Evolutionary conservation across 2,888 invertebrate species (phyloP).

Genomic region (Ypsolopha scabrella): DNA sequence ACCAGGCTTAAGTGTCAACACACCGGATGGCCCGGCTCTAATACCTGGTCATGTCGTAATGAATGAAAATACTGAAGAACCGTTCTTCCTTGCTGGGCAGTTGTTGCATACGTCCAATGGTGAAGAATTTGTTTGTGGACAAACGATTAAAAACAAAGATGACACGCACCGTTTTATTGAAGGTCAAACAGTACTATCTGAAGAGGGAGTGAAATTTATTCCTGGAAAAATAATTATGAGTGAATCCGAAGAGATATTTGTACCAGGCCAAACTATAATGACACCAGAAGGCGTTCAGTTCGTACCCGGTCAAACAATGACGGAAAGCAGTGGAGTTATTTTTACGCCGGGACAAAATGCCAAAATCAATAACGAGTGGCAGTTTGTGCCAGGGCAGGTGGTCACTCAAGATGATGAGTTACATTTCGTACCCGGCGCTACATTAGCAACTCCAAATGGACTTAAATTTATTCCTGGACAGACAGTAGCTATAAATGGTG

Average conservation of each 20-base stretch:
- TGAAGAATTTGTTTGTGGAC: slow-evolving; percentile 74
- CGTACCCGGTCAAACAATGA: slow-evolving; percentile 73
- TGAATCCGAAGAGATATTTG: slow-evolving; percentile 61
- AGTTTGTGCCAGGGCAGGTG: slow-evolving; percentile 75
- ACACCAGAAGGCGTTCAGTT: slow-evolving; percentile 73
- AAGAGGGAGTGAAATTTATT: slow-evolving; percentile 73
- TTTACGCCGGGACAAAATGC: slow-evolving; percentile 76
- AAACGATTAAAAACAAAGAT: slow-evolving; percentile 70
- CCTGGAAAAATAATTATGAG: slow-evolving; percentile 69
- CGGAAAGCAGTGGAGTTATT: slow-evolving; percentile 52
- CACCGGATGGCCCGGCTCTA: slow-evolving; percentile 75
- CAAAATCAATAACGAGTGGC: slow-evolving; percentile 65
- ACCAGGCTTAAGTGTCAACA: slow-evolving; percentile 78
- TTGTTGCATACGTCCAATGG: slow-evolving; percentile 69
- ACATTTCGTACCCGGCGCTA: slow-evolving; percentile 75
- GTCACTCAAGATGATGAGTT: slow-evolving; percentile 65
- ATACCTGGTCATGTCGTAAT: slow-evolving; percentile 80
- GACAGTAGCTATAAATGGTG: slow-evolving; percentile 60
- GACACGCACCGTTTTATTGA: slow-evolving; percentile 68
- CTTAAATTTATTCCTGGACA: slow-evolving; percentile 76
- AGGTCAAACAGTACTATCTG: slow-evolving; percentile 73
- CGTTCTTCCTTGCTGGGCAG: slow-evolving; percentile 79
- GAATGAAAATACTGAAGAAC: slow-evolving; percentile 66
- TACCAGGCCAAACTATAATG: slow-evolving; percentile 73
- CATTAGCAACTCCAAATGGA: slow-evolving; percentile 72